Percentiles rank a stretch among this genome's conserved stretches.
These are phyloP conservation scores for Margarornis squamiger DNA, from an alignment of 2,797 vertebrate genomes.

Conservation along the genomic window DNA sequence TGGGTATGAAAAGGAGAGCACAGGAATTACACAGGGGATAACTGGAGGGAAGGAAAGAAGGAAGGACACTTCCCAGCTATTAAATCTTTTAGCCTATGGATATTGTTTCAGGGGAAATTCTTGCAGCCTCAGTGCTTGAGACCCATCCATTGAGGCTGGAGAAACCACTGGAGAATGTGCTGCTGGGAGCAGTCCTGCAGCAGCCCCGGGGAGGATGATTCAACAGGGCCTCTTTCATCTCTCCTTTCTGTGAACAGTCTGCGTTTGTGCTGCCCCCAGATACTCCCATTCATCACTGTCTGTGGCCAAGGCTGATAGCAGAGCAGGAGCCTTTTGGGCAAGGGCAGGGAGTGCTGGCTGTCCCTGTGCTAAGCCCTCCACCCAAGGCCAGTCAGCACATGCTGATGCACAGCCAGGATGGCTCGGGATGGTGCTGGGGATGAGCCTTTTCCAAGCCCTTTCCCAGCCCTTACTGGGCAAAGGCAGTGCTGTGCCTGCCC, in stretches of 20 bases:
- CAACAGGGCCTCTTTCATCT: not conserved
- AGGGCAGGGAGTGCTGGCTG: not conserved
- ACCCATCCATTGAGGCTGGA: not conserved
- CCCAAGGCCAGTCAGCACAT: not conserved
- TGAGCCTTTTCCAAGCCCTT: not conserved
- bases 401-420: not conserved
- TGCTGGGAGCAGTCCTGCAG: not conserved
- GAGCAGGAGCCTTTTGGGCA: not conserved
- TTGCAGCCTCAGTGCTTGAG: not conserved
- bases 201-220: not conserved
- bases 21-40: not conserved
- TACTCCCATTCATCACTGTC: not conserved
- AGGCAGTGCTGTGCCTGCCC: not conserved
- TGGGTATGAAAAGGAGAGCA: not conserved
- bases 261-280: not conserved
- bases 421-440: accelerated
- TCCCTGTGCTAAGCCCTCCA: not conserved
- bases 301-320: not conserved
- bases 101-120: not conserved
- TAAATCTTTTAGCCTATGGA: not conserved
- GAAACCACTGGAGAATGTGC: not conserved
- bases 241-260: not conserved
- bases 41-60: not conserved
- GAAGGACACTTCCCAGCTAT: not conserved
- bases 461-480: not conserved